Conservation (phyloP, 2,888 invertebrate genomes). For the Shargacucullia verbasci region DNA sequence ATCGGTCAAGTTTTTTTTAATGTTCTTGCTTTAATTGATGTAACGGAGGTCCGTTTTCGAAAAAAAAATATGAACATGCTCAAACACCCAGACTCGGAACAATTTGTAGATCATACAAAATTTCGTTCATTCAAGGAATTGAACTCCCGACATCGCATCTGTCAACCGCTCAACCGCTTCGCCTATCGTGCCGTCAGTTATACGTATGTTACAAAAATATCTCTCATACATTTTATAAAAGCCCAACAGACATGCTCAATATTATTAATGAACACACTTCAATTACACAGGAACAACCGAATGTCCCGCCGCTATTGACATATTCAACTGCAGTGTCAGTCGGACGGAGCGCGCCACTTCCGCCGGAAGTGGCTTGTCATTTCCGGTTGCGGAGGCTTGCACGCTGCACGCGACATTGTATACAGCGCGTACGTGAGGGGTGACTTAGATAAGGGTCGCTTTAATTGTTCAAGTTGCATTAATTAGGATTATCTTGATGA, state of each 20-base stretch:
- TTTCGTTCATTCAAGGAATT: too few relatives aligned
- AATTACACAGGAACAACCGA: conserved; percentile 45
- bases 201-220: too few relatives aligned
- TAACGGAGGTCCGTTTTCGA: too few relatives aligned
- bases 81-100: too few relatives aligned
- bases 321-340: conserved; percentile 55
- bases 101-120: too few relatives aligned
- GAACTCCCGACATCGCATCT: too few relatives aligned
- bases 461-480: conserved; percentile 43
- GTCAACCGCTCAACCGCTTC: too few relatives aligned
- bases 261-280: conserved; percentile 30
- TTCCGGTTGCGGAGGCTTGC: conserved; percentile 56
- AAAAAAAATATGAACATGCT: too few relatives aligned
- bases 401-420: conserved; percentile 56
- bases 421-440: conserved; percentile 30
- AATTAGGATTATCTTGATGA: conserved; percentile 21
- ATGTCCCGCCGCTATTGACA: conserved; percentile 51
- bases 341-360: conserved; percentile 60
- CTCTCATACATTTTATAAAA: background rate
- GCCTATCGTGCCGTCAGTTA: too few relatives aligned
- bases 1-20: too few relatives aligned
- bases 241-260: background rate
- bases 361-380: conserved; percentile 69
- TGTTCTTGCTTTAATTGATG: too few relatives aligned
- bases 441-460: conserved; percentile 25